Percentiles rank a stretch among this genome's conserved stretches.
phyloP scores from a whole-genome alignment of 2,113 vertebrate species.

The Hippocampus guttulatus region DNA sequence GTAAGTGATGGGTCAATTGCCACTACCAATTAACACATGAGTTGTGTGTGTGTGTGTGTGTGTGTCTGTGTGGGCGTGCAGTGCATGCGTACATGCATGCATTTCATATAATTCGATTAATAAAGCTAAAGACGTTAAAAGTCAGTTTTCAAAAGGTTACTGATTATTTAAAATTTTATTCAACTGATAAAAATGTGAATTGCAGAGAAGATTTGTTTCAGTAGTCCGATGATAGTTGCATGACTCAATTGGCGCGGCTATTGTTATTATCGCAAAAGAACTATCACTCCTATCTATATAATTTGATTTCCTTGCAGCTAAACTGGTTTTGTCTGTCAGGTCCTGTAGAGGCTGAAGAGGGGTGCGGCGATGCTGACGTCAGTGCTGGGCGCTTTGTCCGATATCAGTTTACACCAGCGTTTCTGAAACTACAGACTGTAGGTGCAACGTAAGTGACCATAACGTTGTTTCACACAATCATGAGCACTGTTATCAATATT shows the following conservation, averaged over 20 bases:
- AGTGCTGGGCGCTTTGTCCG: constrained; percentile 93
- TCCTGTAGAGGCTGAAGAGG: constrained; percentile 78
- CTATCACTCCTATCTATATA: neutral
- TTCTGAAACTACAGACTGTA: constrained; percentile 89
- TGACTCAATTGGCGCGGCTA: neutral
- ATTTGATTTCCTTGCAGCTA: neutral
- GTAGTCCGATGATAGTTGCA: neutral
- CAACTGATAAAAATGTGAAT: neutral
- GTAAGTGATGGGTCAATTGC: constrained; percentile 54
- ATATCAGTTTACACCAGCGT: constrained; percentile 97
- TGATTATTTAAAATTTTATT: too few relatives aligned
- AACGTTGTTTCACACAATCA: neutral
- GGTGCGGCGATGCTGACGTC: constrained; percentile 75
- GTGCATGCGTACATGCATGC: too few relatives aligned
- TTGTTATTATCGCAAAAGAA: neutral
- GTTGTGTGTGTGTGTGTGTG: neutral
- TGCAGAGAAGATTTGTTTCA: neutral
- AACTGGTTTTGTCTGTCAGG: constrained; percentile 63
- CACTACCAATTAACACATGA: neutral
- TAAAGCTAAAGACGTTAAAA: too few relatives aligned
- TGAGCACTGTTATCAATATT: neutral
- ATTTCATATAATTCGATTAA: too few relatives aligned
- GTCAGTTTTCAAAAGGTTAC: too few relatives aligned
- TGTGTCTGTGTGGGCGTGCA: neutral
- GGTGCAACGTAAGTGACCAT: constrained; percentile 89